Base-by-base conservation (phyloP, 2,888 invertebrate genomes). In the Ophioninae sp. region DNA sequence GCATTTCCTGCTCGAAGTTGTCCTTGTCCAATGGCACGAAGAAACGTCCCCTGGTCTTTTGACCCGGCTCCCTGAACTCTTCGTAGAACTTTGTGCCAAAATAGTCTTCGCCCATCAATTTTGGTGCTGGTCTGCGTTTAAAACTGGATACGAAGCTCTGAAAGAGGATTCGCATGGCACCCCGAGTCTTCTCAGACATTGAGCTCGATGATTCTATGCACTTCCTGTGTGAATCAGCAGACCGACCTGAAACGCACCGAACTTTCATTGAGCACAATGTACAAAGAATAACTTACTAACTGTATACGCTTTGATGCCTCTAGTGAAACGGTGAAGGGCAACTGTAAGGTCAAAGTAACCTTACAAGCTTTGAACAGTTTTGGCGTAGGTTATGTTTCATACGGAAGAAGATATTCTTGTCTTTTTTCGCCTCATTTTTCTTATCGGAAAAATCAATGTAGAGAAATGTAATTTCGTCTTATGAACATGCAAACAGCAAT, bases 31-130 rank as follows among this genome's bases (percentile, higher is more conserved):
- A 93, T 0, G 97, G 96, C 85, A 95, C 95, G 93, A 96, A 97
- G 95, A 96, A 97, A 72, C 97, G 93, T 0, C 94, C 94, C 0
- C 95, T 90, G 86, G 94, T 95, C 68, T 95, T 94, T 17, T 71
- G 82, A 5, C 63, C 80, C 0, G 87, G 95, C 90, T 96, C 93
- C 58, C 95, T 94, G 44, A 96, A 95, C 84, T 96, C 96, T 93
- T 98, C 97, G 91, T 94, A 98, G 91, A 97, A 98, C 90, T 95
- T 95, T 89, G 97, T 98, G 0, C 98, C 98, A 90, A 96, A 95
- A 89, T 96, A 95, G 93, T 98, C 98, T 88, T 95, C 95, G 0
- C 98, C 98, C 0, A 94, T 88, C 87, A 95, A 94, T 37, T 94
- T 93, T 1, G 84, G 80, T 76, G 79, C 86, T 6, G 74, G 10